These are phyloP conservation scores for Tricholauxania praeusta DNA, from an alignment of 2,888 invertebrate genomes.

Conservation along the genomic window DNA sequence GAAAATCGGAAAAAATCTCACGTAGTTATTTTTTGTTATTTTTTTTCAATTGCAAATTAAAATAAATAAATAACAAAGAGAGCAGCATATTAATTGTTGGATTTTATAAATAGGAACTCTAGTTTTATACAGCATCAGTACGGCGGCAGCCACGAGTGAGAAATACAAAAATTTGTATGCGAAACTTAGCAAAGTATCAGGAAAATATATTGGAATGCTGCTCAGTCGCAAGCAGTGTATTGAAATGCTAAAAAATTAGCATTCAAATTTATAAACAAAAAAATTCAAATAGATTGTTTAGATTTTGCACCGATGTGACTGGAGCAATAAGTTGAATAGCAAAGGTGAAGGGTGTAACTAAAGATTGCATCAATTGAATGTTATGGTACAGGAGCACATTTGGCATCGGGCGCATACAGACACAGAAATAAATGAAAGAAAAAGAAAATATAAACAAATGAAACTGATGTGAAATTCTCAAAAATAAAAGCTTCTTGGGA, in stretches of 20 bases:
- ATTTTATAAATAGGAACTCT: neutral
- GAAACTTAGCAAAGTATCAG: neutral
- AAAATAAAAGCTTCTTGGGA: too few species aligned
- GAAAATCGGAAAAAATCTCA: conserved; percentile 1
- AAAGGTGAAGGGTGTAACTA: conserved; percentile 13
- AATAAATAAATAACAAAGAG: conserved; percentile 10
- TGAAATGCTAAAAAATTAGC: conserved; percentile 8
- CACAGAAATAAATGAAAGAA: too few species aligned
- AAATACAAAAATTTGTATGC: neutral
- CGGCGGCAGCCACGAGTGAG: too few species aligned
- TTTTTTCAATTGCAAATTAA: neutral
- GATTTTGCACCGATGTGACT: neutral
- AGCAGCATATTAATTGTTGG: neutral
- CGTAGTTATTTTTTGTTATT: too few species aligned
- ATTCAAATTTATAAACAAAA: neutral
- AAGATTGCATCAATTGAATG: conserved; percentile 12
- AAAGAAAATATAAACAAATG: too few species aligned
- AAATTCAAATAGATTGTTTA: neutral
- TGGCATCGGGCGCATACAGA: too few species aligned
- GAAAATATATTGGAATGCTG: neutral
- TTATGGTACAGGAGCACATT: neutral
- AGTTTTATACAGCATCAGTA: too few species aligned
- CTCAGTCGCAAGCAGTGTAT: neutral
- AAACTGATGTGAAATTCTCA: too few species aligned
- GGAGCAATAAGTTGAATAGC: conserved; percentile 3